Conservation (phyloP, 2,888 invertebrate species). For the Conchocele bisecta region DNA sequence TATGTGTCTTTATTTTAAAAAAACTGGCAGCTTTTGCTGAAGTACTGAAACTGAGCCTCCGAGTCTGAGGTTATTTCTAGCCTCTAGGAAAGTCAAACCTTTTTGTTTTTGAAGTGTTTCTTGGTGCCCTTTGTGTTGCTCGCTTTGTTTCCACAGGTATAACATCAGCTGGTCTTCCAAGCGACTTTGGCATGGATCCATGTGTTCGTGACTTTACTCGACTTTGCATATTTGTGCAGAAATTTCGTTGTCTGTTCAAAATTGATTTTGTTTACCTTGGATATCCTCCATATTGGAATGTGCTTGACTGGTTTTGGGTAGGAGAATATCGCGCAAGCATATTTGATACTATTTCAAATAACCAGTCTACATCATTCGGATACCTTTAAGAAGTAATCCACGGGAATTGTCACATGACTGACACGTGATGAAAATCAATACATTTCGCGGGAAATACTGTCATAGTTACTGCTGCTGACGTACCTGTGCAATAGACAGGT, state of each 20-base stretch:
- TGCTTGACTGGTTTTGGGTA: slow-evolving; percentile 21
- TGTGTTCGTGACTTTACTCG: slow-evolving; percentile 60
- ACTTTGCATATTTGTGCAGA: slow-evolving; percentile 57
- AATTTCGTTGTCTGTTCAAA: background rate
- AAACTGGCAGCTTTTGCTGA: no score
- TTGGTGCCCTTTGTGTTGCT: slow-evolving; percentile 42
- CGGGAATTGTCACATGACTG: no score
- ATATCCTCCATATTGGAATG: slow-evolving; percentile 59
- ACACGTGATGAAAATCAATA: no score
- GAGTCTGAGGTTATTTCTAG: background rate
- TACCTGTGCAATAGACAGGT: no score
- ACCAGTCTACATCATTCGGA: no score
- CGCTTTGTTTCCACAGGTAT: slow-evolving; percentile 59
- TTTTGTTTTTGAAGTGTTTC: no score
- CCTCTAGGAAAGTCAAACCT: background rate
- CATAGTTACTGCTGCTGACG: no score
- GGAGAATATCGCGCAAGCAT: background rate
- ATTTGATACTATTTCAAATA: no score
- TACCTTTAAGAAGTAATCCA: no score
- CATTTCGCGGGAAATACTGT: no score
- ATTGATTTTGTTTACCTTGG: slow-evolving; percentile 62
- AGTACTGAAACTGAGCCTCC: no score
- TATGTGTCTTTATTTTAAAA: no score
- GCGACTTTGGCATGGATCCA: slow-evolving; percentile 63
- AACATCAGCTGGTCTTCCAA: slow-evolving; percentile 70